Conservation (phyloP, 1,140 invertebrate species). For the Papilio glaucus region DNA sequence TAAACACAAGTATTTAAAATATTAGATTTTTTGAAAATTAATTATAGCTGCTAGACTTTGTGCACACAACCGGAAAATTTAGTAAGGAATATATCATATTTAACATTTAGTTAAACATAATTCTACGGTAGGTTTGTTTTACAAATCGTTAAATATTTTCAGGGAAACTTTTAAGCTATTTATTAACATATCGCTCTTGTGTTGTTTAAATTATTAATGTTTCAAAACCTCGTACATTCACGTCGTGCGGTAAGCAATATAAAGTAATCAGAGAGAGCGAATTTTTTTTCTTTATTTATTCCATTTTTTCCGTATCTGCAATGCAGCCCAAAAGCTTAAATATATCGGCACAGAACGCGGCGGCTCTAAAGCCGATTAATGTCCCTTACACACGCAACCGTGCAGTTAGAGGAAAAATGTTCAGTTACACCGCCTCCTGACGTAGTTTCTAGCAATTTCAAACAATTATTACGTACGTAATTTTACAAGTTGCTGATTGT, state of each 20-base stretch:
- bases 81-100: no score
- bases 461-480: slow-evolving; percentile 17
- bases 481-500: slow-evolving; percentile 30
- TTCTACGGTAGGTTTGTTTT: no score
- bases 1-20: no score
- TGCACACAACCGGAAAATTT: no score
- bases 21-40: no score
- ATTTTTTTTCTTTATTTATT: background rate
- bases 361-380: slow-evolving; percentile 72
- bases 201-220: background rate
- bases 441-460: slow-evolving; percentile 1
- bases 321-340: slow-evolving; percentile 64
- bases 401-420: slow-evolving; percentile 67
- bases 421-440: slow-evolving; percentile 1
- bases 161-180: no score
- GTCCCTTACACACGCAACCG: slow-evolving; percentile 63
- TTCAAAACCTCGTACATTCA: background rate
- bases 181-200: background rate
- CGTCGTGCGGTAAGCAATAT: background rate
- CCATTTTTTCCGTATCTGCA: slow-evolving; percentile 54
- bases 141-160: no score
- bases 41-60: no score
- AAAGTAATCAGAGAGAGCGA: slow-evolving; percentile 10
- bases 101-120: no score
- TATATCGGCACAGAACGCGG: slow-evolving; percentile 63